Percentiles rank a stretch among this genome's conserved stretches.
These are phyloP conservation scores for Stictonetta naevosa DNA, from an alignment of 2,113 vertebrate genomes.

Conservation along the genomic window DNA sequence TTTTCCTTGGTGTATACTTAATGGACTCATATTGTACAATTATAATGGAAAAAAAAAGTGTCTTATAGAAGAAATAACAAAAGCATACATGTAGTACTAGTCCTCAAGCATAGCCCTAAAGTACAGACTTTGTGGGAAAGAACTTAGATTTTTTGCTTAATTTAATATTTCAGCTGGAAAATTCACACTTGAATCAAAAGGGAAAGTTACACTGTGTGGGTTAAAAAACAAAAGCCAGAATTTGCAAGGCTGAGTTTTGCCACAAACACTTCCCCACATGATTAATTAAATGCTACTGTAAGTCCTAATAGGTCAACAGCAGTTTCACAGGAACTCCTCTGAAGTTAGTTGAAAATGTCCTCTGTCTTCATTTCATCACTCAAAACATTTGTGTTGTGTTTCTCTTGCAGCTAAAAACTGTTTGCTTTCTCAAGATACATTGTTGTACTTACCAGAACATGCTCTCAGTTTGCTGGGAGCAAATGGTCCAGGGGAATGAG, in stretches of 20 bases:
- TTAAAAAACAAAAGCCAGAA: not conserved
- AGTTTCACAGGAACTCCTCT: not conserved
- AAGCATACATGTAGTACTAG: not conserved
- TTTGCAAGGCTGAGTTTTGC: not conserved
- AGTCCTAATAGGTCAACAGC: not conserved
- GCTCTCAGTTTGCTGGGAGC: slow-evolving; percentile 34
- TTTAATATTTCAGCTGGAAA: not conserved
- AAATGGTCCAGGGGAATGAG: not conserved
- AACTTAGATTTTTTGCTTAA: not conserved
- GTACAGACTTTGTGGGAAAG: not conserved
- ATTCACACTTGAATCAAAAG: not conserved
- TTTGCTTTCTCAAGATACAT: slow-evolving; percentile 32
- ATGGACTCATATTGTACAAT: not conserved
- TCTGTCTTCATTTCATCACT: not conserved
- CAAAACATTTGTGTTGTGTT: not conserved
- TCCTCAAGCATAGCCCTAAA: not conserved
- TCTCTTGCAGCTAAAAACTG: not conserved
- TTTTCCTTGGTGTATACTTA: not conserved
- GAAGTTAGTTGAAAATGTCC: not conserved
- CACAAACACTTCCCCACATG: not conserved
- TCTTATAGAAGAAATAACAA: not conserved
- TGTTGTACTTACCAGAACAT: slow-evolving; percentile 9
- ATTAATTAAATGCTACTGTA: not conserved
- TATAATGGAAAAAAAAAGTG: not conserved
- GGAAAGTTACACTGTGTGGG: not conserved